These are phyloP conservation scores for Benitochromis conjunctus DNA, from an alignment of 2,113 vertebrate genomes.

Conservation along the genomic window DNA sequence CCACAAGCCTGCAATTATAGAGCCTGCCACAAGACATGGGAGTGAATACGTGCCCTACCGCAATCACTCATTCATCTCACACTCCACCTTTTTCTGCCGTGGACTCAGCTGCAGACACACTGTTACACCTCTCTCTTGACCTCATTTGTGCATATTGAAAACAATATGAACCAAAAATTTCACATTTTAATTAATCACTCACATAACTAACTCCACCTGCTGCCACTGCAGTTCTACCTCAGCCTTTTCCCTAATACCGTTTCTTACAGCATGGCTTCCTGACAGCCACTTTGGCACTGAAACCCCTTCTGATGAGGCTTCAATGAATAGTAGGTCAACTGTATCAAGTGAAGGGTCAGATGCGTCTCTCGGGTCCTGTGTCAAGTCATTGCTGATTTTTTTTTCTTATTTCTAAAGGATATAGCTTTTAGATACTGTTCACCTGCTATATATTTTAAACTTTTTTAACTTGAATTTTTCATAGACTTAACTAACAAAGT, in stretches of 20 bases:
- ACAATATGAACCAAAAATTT: not conserved
- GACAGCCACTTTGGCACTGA: not conserved
- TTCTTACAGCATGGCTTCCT: not conserved
- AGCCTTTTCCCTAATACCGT: not conserved
- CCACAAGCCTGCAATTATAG: conserved; percentile 53
- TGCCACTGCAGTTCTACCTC: not conserved
- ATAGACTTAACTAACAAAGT: not conserved
- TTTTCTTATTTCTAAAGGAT: not conserved
- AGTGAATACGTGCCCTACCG: conserved; percentile 17
- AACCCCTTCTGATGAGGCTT: not conserved
- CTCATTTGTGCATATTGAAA: not conserved
- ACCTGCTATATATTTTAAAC: not conserved
- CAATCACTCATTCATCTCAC: conserved; percentile 43
- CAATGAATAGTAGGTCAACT: not conserved
- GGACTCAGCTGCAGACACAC: conserved; percentile 1
- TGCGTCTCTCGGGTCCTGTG: not conserved
- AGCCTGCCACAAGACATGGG: conserved; percentile 3
- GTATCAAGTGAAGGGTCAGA: not conserved
- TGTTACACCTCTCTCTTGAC: not conserved
- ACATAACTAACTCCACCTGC: not conserved
- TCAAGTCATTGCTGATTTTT: not conserved
- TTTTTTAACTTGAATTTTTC: too few species aligned
- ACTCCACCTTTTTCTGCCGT: conserved; percentile 23
- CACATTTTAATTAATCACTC: not conserved
- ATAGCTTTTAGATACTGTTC: not conserved